Percentiles rank a stretch among this genome's conserved stretches.
Conservation (phyloP, 1,140 invertebrate species). For the Eriocheir sinensis region DNA sequence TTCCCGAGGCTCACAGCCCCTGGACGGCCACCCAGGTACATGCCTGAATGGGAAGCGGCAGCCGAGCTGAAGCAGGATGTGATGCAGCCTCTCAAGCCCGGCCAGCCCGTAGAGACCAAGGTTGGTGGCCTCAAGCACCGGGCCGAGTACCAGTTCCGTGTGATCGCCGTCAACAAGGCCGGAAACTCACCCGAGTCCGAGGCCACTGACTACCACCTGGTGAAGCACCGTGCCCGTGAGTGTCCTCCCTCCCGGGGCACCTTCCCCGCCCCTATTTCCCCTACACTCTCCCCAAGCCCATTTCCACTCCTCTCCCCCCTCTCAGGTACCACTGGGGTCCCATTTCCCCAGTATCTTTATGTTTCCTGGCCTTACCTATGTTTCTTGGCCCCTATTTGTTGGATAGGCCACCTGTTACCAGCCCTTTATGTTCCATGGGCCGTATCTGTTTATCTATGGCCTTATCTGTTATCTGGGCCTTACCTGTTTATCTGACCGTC, state of each 20-base stretch:
- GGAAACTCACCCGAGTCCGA: conserved; percentile 96
- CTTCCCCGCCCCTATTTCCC: background rate
- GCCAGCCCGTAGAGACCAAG: conserved; percentile 89
- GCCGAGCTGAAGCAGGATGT: conserved; percentile 78
- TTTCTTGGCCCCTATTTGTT: conserved; percentile 3
- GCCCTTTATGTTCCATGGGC: background rate
- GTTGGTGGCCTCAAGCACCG: conserved; percentile 94
- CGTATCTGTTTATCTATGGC: conserved; percentile 11
- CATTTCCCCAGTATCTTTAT: background rate
- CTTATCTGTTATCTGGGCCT: background rate
- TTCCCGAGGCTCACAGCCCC: background rate
- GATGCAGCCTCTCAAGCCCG: conserved; percentile 75
- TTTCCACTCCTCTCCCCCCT: background rate
- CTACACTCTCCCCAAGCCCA: background rate
- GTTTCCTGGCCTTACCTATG: background rate
- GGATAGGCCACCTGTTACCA: background rate
- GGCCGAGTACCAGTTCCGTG: conserved; percentile 96
- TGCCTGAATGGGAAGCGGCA: conserved; percentile 91
- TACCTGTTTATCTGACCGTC: background rate
- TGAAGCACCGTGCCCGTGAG: conserved; percentile 94
- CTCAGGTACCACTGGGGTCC: background rate
- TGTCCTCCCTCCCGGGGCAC: conserved; percentile 76
- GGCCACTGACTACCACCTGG: conserved; percentile 94
- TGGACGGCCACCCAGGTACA: conserved; percentile 81
- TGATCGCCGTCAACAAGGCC: conserved; percentile 98